Base-by-base conservation (phyloP, 2,888 invertebrate species). In the Sicus ferrugineus region DNA sequence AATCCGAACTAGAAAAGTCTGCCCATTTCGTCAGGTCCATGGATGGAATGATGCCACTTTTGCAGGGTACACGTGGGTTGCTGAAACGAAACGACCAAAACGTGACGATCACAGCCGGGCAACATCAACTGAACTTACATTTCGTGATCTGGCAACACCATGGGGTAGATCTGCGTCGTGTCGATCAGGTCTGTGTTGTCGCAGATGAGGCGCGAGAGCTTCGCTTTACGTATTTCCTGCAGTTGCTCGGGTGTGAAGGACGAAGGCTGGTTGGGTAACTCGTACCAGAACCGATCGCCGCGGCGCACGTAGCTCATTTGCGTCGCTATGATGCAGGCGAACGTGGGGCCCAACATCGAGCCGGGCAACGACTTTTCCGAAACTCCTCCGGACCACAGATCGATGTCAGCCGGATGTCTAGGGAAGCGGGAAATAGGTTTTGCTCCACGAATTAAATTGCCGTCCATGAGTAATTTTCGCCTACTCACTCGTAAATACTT, bases 241-340 rank as follows among this genome's bases (percentile, higher is more conserved):
- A 96, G 86, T 86, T 96, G 96, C 78, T 94, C 95, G 75, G 90
- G 90, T 4, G 94, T 93, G 85, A 96, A 96, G 0, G 95, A 93
- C 38, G 96, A 95, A 0, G 96, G 96, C 85, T 95, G 95, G 82
- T 95, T 93, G 28, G 94, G 93, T 68, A 96, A 87, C 85, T 96
- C 96, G 81, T 94, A 97, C 96, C 96, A 97, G 85, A 96, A 97
- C 83, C 97, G 89, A 85, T 97, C 97, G 72, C 96, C 95, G 76
- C 93, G 89, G 83, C 95, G 90, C 0, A 95, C 89, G 80, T 94
- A 93, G 77, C 93, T 93, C 87, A 97, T 95, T 85, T 97, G 96
- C 30, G 94, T 94, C 30, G 95, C 97, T 78, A 97, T 96, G 73
- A 97, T 88, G 81, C 97, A 97, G 66, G 95, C 95, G 81, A 97